These are phyloP conservation scores for Aramus guarauna DNA, from an alignment of 2,113 vertebrate species.

Conservation along the genomic window DNA sequence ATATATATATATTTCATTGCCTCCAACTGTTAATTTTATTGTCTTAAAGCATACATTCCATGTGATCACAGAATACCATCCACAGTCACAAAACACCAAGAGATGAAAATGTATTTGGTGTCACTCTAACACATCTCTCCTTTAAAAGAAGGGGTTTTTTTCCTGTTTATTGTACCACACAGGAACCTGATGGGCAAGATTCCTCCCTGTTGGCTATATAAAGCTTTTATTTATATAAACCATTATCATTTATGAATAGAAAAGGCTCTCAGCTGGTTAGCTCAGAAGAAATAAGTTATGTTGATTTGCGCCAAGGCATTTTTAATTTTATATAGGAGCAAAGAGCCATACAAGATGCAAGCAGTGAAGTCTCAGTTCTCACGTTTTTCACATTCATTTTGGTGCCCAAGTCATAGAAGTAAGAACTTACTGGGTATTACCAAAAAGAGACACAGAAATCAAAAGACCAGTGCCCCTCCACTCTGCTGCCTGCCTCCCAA, in stretches of 20 bases:
- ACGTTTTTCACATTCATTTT: accelerated
- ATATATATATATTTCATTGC: neutral
- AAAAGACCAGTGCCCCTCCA: neutral
- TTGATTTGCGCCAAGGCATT: neutral
- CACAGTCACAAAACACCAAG: neutral
- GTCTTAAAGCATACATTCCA: neutral
- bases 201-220: neutral
- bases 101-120: neutral
- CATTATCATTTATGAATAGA: neutral
- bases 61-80: neutral
- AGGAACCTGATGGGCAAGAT: neutral
- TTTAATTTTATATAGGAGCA: neutral
- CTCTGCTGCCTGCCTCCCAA: neutral
- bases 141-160: neutral
- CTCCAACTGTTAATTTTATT: neutral
- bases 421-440: neutral
- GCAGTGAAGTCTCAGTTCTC: neutral
- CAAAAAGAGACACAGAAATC: neutral
- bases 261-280: neutral
- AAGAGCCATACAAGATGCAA: neutral
- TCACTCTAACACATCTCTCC: neutral
- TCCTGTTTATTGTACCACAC: neutral
- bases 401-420: neutral
- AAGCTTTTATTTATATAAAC: neutral
- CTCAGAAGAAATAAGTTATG: neutral